Percentiles rank a stretch among this genome's conserved stretches.
phyloP scores from a whole-genome alignment of 2,113 vertebrate genomes.

The Lanius ludovicianus region DNA sequence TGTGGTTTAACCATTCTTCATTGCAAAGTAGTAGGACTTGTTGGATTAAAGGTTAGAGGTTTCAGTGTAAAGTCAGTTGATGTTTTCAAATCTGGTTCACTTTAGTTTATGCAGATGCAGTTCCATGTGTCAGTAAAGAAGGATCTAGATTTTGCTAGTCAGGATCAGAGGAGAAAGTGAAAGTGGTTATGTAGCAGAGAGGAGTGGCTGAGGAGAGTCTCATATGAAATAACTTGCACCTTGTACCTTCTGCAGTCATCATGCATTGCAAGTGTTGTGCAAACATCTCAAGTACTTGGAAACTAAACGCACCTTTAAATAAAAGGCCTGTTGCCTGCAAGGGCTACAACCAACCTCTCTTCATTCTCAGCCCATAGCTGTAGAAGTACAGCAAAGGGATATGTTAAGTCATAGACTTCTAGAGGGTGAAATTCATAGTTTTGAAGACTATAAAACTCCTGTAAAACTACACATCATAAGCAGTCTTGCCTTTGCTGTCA shows the following conservation, averaged over 20 bases:
- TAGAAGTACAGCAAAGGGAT: background rate
- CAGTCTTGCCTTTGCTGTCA: background rate
- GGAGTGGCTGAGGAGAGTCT: background rate
- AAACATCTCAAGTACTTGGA: background rate
- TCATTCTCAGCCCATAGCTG: background rate
- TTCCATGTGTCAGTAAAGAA: background rate
- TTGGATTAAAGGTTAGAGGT: background rate
- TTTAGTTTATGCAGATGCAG: background rate
- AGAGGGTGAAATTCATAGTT: background rate
- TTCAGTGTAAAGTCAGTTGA: background rate
- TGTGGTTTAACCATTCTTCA: background rate
- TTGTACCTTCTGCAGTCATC: background rate
- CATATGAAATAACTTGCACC: background rate
- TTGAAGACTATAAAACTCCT: background rate
- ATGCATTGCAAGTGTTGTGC: background rate
- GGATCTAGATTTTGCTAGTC: accelerated
- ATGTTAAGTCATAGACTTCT: background rate
- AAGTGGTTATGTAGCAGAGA: background rate
- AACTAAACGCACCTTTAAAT: background rate
- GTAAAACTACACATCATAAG: background rate
- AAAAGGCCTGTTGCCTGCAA: background rate
- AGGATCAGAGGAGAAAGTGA: background rate
- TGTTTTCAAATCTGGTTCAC: background rate
- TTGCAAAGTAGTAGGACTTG: background rate
- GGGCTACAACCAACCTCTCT: background rate